Evolutionary conservation across 2,888 invertebrate species (phyloP), one percentile per base, ranked within the genome.

Genomic region (Cistogaster globosa): DNA sequence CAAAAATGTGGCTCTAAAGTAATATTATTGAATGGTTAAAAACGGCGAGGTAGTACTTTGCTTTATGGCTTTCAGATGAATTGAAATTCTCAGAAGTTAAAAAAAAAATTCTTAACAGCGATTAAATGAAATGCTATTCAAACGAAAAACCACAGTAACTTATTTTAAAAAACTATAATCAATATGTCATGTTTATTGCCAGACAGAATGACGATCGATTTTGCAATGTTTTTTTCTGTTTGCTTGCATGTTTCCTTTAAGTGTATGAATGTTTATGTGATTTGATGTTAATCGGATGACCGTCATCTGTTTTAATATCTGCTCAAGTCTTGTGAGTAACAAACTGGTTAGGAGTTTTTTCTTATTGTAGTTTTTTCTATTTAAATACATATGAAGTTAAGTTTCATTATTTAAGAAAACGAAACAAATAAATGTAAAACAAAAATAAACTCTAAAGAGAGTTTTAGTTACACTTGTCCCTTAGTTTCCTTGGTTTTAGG

Each of bases 31-130:
- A 45, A 26, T 63, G 57, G 16, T 53, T 42, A 5, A 42, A 42
- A 38, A 11, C n/a, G n/a, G 9, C 38, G 38, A 32, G 38, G 38
- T 38, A 11, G 11, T 38, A 38, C 38, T 42, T 42, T 42, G 11
- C 42, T 42, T 42, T 42, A 42, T 38, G 42, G 12, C 55, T 69
- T 62, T 63, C 20, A 78, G 42, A 58, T 16, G 38, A 79, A 75
- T 58, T 78, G 12, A 57, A 62, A 69, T 84, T 84, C 81, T 72
- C 16, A 53, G 77, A 81, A 81, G 57, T 58, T 60, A 62, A 71
- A 16, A 36, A 62, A 65, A 72, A 72, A 26, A 20, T n/a, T 32
- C 65, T 79, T 55, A 67, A 48, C n/a, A 38, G 36, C 18, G 42
- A 22, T 38, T 20, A 55, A 53, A 76, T 36, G 20, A 57, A 42